These are phyloP conservation scores for Opisthocomus hoazin DNA, from an alignment of 2,113 vertebrate genomes.

Conservation along the genomic window DNA sequence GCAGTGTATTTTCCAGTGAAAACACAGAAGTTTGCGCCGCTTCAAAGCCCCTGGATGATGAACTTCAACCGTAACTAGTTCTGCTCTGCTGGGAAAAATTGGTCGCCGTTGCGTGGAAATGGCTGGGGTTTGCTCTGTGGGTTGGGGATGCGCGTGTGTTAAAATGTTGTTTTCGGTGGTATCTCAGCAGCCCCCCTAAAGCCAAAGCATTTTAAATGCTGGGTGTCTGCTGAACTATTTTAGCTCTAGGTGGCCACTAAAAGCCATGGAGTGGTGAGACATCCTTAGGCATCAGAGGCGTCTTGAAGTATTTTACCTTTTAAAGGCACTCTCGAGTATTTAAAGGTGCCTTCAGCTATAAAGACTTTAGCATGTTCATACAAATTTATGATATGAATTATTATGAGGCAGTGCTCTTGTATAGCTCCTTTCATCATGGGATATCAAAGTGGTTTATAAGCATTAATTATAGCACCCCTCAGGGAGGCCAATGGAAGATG, in stretches of 20 bases:
- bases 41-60: neutral
- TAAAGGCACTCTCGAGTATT: slow-evolving; percentile 31
- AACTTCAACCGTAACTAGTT: neutral
- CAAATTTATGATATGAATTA: slow-evolving; percentile 43
- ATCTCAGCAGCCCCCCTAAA: neutral
- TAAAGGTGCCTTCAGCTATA: slow-evolving; percentile 56
- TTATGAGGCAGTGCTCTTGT: slow-evolving; percentile 24
- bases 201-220: neutral
- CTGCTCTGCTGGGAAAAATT: neutral
- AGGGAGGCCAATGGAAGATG: neutral
- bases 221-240: neutral
- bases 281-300: neutral
- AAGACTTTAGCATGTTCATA: slow-evolving; percentile 50
- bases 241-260: slow-evolving; percentile 14
- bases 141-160: neutral
- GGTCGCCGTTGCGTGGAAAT: too few relatives aligned
- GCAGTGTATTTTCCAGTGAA: neutral
- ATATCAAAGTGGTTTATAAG: slow-evolving; percentile 55
- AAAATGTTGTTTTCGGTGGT: neutral
- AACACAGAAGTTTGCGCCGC: rapidly evolving
- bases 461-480: slow-evolving; percentile 36
- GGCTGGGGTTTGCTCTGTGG: neutral
- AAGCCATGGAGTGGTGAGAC: slow-evolving; percentile 3
- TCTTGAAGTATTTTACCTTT: slow-evolving; percentile 35
- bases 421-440: slow-evolving; percentile 49